These are phyloP conservation scores for Brachyhypopomus occidentalis DNA, from an alignment of 2,113 vertebrate genomes.

Conservation along the genomic window DNA sequence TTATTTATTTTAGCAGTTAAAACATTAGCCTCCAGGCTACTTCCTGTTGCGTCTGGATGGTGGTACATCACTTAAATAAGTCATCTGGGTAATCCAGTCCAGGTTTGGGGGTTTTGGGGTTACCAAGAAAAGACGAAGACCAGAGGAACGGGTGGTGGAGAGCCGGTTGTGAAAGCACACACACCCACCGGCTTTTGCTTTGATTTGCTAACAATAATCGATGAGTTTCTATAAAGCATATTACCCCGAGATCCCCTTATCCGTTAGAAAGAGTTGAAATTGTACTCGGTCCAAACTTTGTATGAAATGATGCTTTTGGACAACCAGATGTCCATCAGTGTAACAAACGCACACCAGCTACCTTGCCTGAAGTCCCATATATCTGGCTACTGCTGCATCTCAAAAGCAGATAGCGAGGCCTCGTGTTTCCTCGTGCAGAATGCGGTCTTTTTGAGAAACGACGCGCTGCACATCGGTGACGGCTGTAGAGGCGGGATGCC, in stretches of 20 bases:
- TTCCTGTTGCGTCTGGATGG: conserved; percentile 33
- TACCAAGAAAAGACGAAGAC: conserved; percentile 55
- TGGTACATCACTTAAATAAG: conserved; percentile 31
- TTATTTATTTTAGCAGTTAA: conserved; percentile 36
- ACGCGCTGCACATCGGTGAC: conserved; percentile 64
- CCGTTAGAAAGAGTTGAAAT: conserved; percentile 27
- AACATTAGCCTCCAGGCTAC: conserved; percentile 39
- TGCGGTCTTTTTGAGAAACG: conserved; percentile 46
- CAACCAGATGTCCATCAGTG: conserved; percentile 52
- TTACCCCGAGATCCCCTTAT: no score
- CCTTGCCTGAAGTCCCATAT: conserved; percentile 54
- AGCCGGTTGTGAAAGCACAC: conserved; percentile 57
- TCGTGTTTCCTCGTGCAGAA: conserved; percentile 62
- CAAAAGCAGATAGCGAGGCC: conserved; percentile 64
- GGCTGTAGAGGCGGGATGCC: conserved; percentile 57
- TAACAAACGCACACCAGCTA: conserved; percentile 57
- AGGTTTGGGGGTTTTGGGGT: conserved; percentile 51
- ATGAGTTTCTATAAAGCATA: no score
- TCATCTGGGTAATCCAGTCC: conserved; percentile 62
- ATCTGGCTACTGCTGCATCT: conserved; percentile 67
- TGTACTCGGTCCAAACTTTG: background rate
- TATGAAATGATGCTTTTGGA: conserved; percentile 8
- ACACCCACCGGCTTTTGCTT: conserved; percentile 41
- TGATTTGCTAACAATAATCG: background rate
- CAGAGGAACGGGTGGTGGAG: conserved; percentile 36